phyloP scores from a whole-genome alignment of 2,888 invertebrate genomes.

The Diplolepis rosae region DNA sequence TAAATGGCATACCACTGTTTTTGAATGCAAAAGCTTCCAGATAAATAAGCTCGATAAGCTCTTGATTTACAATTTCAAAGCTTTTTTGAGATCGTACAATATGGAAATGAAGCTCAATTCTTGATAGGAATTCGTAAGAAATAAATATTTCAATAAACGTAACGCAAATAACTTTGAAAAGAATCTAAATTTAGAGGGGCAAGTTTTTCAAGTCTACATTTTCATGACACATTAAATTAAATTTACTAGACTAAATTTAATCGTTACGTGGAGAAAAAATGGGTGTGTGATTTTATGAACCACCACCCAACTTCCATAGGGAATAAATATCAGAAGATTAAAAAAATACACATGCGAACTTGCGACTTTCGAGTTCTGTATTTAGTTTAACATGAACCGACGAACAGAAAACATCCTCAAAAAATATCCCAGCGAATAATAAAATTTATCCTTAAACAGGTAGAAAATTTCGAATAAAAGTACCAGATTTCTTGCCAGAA shows the following conservation, averaged over 20 bases:
- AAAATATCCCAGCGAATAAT: background rate
- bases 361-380: slow-evolving; percentile 11
- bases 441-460: slow-evolving; percentile 2
- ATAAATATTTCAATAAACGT: background rate
- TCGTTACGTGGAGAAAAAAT: slow-evolving; percentile 48
- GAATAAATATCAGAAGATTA: slow-evolving; percentile 32
- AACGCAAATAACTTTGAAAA: background rate
- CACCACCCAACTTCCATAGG: slow-evolving; percentile 20
- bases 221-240: background rate
- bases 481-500: background rate
- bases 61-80: background rate
- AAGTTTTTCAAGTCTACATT: background rate
- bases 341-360: slow-evolving; percentile 33
- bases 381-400: slow-evolving; percentile 35
- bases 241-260: slow-evolving; percentile 54
- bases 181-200: background rate
- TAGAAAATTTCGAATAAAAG: background rate
- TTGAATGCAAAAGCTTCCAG: slow-evolving; percentile 24
- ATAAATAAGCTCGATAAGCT: slow-evolving; percentile 21
- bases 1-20: slow-evolving; percentile 13
- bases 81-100: background rate
- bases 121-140: background rate
- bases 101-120: background rate
- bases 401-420: background rate
- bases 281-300: slow-evolving; percentile 18